phyloP scores from a whole-genome alignment of 2,113 vertebrate species.

The Dendropsophus ebraccatus region DNA sequence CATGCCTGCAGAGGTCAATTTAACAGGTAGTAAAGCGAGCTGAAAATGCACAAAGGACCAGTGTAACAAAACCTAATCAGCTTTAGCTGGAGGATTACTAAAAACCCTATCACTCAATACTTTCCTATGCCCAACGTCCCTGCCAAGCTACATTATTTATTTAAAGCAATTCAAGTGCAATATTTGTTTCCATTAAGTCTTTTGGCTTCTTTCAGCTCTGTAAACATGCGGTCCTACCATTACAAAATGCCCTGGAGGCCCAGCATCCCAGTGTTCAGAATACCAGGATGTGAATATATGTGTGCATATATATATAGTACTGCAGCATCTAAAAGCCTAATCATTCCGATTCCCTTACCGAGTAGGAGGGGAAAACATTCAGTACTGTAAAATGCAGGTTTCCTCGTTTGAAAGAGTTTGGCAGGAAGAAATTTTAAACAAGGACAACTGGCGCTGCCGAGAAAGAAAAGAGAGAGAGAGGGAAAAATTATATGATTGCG shows the following conservation, averaged over 20 bases:
- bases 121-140: conserved; percentile 63
- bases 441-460: conserved; percentile 11
- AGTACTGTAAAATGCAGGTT: conserved; percentile 60
- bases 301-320: neutral
- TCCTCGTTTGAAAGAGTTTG: conserved; percentile 49
- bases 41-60: conserved; percentile 72
- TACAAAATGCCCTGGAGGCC: conserved; percentile 69
- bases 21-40: conserved; percentile 66
- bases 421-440: conserved; percentile 32
- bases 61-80: conserved; percentile 68
- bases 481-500: conserved; percentile 50
- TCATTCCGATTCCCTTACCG: neutral
- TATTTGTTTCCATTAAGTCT: conserved; percentile 73
- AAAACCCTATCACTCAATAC: conserved; percentile 67
- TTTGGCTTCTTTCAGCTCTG: conserved; percentile 67
- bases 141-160: conserved; percentile 69
- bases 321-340: neutral
- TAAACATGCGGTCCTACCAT: conserved; percentile 63
- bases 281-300: neutral
- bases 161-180: conserved; percentile 65
- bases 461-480: neutral
- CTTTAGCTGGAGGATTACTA: conserved; percentile 72
- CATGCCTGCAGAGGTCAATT: conserved; percentile 70
- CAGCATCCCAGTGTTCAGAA: conserved; percentile 51
- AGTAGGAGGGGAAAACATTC: conserved; percentile 61